A percentile compares a stretch with the other conserved stretches of the same genome.
phyloP scores from a whole-genome alignment of 2,797 vertebrate species.

The Semotilus atromaculatus region DNA sequence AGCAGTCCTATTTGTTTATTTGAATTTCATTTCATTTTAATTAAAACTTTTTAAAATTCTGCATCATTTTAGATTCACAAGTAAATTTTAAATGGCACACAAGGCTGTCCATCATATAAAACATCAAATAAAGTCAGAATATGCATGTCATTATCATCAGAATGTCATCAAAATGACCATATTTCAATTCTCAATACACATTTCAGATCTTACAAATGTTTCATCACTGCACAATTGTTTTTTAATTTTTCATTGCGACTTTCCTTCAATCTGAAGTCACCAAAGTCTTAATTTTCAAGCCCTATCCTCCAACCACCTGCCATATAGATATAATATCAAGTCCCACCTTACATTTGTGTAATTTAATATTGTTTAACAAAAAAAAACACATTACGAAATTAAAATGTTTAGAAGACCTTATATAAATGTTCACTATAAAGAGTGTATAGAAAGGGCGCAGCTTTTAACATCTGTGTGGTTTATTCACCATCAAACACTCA shows the following conservation, averaged over 20 bases:
- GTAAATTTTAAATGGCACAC: background rate
- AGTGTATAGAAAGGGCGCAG: slow-evolving; percentile 10
- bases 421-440: slow-evolving; percentile 18
- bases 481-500: background rate
- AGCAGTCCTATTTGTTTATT: background rate
- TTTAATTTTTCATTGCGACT: background rate
- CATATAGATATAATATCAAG: background rate
- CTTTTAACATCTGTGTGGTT: background rate
- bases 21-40: background rate
- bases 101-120: background rate
- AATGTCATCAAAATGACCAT: background rate
- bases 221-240: background rate
- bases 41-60: background rate
- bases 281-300: background rate
- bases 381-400: background rate
- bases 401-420: background rate
- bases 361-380: background rate
- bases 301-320: background rate
- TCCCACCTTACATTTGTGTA: background rate
- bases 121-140: background rate
- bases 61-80: background rate
- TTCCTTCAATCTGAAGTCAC: background rate
- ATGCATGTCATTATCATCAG: no score
- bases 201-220: background rate
- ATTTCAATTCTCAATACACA: background rate